These are phyloP conservation scores for Littorina saxatilis DNA, from an alignment of 1,140 invertebrate genomes.

Conservation along the genomic window DNA sequence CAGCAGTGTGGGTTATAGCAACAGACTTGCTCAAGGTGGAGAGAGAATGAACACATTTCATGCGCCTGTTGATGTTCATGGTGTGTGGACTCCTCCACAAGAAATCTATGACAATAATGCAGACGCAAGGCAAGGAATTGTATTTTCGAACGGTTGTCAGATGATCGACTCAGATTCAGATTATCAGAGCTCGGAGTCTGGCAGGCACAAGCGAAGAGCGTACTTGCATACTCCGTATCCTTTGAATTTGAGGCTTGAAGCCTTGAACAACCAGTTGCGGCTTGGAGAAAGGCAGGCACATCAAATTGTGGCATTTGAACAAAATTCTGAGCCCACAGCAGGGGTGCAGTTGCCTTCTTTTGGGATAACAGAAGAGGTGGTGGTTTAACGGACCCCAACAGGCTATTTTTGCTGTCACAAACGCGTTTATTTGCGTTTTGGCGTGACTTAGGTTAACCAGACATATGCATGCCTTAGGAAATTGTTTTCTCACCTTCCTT, in stretches of 20 bases:
- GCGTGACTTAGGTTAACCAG: too few relatives aligned
- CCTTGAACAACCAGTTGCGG: not conserved
- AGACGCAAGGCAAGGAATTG: not conserved
- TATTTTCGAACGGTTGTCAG: not conserved
- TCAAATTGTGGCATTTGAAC: not conserved
- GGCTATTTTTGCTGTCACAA: too few relatives aligned
- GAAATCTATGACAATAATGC: not conserved
- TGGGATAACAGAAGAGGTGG: not conserved
- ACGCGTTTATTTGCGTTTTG: too few relatives aligned
- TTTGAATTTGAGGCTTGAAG: not conserved
- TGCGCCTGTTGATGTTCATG: constrained; percentile 15
- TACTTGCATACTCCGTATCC: constrained; percentile 10
- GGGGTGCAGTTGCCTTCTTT: not conserved
- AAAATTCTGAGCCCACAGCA: not conserved
- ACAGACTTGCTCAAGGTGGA: not conserved
- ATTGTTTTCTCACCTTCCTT: too few relatives aligned
- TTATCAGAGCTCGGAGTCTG: too few relatives aligned
- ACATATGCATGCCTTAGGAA: too few relatives aligned
- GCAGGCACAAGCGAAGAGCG: not conserved
- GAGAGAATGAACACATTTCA: not conserved
- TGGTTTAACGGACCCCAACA: too few relatives aligned
- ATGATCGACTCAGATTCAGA: too few relatives aligned
- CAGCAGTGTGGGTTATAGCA: not conserved
- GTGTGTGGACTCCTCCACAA: not conserved
- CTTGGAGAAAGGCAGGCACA: not conserved